A percentile compares a stretch with the other conserved stretches of the same genome.
Evolutionary conservation across 1,140 invertebrate genomes (phyloP).

Genomic region (Oncopodura yosiiana): DNA sequence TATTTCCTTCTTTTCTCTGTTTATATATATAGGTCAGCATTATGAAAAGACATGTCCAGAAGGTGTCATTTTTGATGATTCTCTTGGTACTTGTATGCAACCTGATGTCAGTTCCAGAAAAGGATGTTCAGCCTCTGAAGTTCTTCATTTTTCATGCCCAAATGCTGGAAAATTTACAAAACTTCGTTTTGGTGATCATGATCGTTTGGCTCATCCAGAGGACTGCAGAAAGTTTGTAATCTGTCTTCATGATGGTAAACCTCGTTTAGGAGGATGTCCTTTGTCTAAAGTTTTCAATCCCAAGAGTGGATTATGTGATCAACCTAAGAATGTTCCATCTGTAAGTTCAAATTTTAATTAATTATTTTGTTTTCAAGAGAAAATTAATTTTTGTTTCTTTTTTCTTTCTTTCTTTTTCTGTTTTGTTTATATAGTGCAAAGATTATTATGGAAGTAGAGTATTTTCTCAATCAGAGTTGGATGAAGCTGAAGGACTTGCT

Average conservation of each 20-base stretch:
- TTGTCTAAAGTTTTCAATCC: slow-evolving; percentile 43
- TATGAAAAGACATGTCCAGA: slow-evolving; percentile 40
- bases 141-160: slow-evolving; percentile 40
- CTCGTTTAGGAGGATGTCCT: slow-evolving; percentile 40
- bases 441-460: no score
- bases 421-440: not conserved
- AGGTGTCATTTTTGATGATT: slow-evolving; percentile 41
- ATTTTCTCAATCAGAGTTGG: no score
- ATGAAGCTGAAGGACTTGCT: no score
- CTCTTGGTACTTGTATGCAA: slow-evolving; percentile 38
- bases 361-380: slow-evolving; percentile 21
- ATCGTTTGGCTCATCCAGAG: slow-evolving; percentile 37
- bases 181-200: slow-evolving; percentile 35
- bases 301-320: slow-evolving; percentile 40
- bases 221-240: slow-evolving; percentile 40
- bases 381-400: not conserved
- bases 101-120: slow-evolving; percentile 30
- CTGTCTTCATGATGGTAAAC: slow-evolving; percentile 38
- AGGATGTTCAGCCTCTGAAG: slow-evolving; percentile 28
- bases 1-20: slow-evolving; percentile 34
- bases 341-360: slow-evolving; percentile 39
- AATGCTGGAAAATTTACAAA: slow-evolving; percentile 33
- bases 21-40: slow-evolving; percentile 20
- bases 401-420: no score
- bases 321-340: slow-evolving; percentile 40